Base-by-base conservation (phyloP, 2,113 vertebrate species). In the Tamias sibiricus region DNA sequence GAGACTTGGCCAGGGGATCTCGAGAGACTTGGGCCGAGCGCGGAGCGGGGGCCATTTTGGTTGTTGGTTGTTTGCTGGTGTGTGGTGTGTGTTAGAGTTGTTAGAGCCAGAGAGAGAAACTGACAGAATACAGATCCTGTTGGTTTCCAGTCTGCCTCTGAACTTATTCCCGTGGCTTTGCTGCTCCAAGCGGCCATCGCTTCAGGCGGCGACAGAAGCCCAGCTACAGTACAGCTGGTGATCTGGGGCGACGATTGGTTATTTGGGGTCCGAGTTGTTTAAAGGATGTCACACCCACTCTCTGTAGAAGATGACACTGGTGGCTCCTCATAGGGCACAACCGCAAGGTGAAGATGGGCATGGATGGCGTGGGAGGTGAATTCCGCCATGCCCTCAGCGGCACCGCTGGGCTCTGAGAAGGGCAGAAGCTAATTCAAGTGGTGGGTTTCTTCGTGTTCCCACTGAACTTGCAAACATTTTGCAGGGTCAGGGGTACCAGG, bases 251-350 rank as follows among this genome's bases (percentile, higher is more conserved):
- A 26, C 1, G 17, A 35, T 37, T 77, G 59, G 92, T 91, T 95
- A 96, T 94, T 95, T 91, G 83, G 57, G 81, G 81, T 87, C 95
- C 66, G 59, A 32, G 84, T 86, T 90, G 81, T 92, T 94, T 40
- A 69, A 93, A 94, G 42, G 68, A 62, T 64, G 76, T 90, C 85
- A 52, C 22, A 71, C 47, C 95, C 69, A 40, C 85, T 87, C 1
- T 1, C 75, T 40, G 1, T 71, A 91, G 92, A 94, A 97, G 17
- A 54, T 35, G 64, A 97, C 76, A 81, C 87, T 35, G 42, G 37
- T 35, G 74, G 74, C 40, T 89, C 68, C 49, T 69, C 90, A 74
- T 16, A 62, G 42, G 95, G 93, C 49, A 89, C 85, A 94, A 91
- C 89, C 83, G 37, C 72, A 64, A 93, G 91, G 28, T 79, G 86